Base-by-base conservation (phyloP, 1,140 invertebrate species). In the Rhyacophila brunnea region DNA sequence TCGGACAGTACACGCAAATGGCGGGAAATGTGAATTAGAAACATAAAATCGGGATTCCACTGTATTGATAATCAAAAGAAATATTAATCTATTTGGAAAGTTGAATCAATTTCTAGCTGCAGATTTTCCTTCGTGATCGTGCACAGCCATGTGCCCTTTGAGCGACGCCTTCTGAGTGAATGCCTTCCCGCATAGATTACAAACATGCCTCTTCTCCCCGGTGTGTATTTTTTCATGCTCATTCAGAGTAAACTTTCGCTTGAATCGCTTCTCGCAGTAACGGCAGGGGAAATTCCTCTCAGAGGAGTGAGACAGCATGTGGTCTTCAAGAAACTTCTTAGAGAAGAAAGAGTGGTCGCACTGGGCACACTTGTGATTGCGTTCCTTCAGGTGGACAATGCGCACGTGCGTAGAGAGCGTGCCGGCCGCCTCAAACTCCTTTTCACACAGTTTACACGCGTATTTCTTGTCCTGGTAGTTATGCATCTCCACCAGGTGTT, bases 281-380 rank as follows among this genome's bases (percentile, higher is more conserved):
- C 83, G 81, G 66, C 89, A 91, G 0, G 84, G 81, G 61, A 85
- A 86, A 10, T 89, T 88, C 47, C 89, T 88, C 60, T 89, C 85
- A 0, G 87, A 87, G 0, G 84, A 86, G 62, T 91, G 88, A 14
- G 80, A 75, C 2, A 80, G 75, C 63, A 80, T 76, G 46, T 82
- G 80, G 34, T 79, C 68, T 49, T 73, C 73, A 34, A 75, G 52
- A 0, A 71, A 71, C 34, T 74, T 70, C 50, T 81, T 81, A 17
- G 80, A 71, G 36, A 74, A 80, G 63, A 79, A 80, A 63, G 75
- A 72, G 55, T 78, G 75, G 1, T 74, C 68, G 17, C 75, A 77
- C 0, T 74, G 48, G 36, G 74, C 71, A 47, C 74, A 77, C 53
- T 73, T 71, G 42, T 75, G 72, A 43, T 77, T 75, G 55, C 73